Conservation (phyloP, 2,888 invertebrate species). For the Nomada ruficornis region DNA sequence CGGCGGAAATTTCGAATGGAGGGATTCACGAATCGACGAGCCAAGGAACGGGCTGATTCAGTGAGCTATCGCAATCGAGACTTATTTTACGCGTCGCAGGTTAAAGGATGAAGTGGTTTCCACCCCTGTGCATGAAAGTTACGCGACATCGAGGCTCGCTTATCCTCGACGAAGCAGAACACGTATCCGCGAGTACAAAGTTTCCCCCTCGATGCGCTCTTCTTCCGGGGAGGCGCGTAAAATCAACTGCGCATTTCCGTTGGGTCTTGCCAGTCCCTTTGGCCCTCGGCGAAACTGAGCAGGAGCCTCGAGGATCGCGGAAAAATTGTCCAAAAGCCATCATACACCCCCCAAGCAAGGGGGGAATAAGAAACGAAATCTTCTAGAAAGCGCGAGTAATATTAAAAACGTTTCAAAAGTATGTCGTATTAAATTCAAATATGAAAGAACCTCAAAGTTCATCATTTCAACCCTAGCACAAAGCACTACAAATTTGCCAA, state of each 20-base stretch:
- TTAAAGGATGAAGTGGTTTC: slow-evolving; percentile 18
- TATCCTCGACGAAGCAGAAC: slow-evolving; percentile 23
- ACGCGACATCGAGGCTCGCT: background rate
- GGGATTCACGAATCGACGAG: background rate
- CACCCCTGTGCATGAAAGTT: slow-evolving; percentile 5
- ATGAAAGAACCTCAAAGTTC: too few species aligned
- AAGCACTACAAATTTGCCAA: too few species aligned
- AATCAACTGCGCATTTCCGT: slow-evolving; percentile 28
- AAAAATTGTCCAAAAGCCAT: background rate
- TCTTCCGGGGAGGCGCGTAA: slow-evolving; percentile 34
- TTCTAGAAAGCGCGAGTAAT: slow-evolving; percentile 46
- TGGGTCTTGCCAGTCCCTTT: background rate
- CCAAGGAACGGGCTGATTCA: background rate
- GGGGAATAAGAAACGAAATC: too few species aligned
- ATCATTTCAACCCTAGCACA: too few species aligned
- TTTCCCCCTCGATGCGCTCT: slow-evolving; percentile 33
- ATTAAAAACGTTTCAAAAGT: slow-evolving; percentile 51
- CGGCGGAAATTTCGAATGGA: background rate
- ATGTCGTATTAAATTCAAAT: background rate
- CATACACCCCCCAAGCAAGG: too few species aligned
- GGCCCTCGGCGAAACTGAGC: slow-evolving; percentile 20
- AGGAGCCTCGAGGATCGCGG: background rate
- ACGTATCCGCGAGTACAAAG: slow-evolving; percentile 15
- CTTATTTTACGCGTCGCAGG: slow-evolving; percentile 22
- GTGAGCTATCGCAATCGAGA: background rate